phyloP scores from a whole-genome alignment of 2,113 vertebrate species.

The Miniopterus natalensis region DNA sequence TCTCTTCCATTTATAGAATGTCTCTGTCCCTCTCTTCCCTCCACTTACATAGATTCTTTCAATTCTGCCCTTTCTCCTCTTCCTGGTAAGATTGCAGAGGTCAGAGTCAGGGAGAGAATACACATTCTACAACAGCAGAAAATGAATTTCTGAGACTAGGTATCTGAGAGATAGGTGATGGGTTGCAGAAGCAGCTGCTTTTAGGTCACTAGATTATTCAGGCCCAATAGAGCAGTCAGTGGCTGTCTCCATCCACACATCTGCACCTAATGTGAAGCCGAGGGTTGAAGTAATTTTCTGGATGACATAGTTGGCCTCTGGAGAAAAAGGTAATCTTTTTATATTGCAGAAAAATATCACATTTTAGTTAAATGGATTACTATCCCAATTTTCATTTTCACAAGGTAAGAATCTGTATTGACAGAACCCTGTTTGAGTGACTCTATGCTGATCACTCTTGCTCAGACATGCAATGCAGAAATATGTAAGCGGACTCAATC shows the following conservation, averaged over 20 bases:
- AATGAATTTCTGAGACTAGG: not conserved
- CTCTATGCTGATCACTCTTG: not conserved
- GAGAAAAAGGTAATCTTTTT: not conserved
- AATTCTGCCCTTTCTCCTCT: not conserved
- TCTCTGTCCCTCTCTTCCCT: not conserved
- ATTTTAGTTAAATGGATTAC: slow-evolving; percentile 38
- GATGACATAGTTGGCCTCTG: slow-evolving; percentile 9
- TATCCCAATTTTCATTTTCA: slow-evolving; percentile 12
- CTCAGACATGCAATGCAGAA: not conserved
- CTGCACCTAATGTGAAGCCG: not conserved
- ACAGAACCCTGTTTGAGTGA: not conserved
- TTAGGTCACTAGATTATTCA: not conserved
- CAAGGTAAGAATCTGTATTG: not conserved
- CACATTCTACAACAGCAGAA: not conserved
- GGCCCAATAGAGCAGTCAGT: not conserved
- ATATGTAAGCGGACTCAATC: not conserved
- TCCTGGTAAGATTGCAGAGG: not conserved
- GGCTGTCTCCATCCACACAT: not conserved
- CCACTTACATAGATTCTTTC: not conserved
- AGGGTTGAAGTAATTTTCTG: slow-evolving; percentile 8
- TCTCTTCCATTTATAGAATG: not conserved
- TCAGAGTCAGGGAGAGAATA: slow-evolving; percentile 26
- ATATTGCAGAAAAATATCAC: not conserved
- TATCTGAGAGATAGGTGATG: not conserved
- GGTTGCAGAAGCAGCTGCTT: not conserved